These are phyloP conservation scores for Sitta carolinensis DNA, from an alignment of 2,797 vertebrate genomes.

Conservation along the genomic window DNA sequence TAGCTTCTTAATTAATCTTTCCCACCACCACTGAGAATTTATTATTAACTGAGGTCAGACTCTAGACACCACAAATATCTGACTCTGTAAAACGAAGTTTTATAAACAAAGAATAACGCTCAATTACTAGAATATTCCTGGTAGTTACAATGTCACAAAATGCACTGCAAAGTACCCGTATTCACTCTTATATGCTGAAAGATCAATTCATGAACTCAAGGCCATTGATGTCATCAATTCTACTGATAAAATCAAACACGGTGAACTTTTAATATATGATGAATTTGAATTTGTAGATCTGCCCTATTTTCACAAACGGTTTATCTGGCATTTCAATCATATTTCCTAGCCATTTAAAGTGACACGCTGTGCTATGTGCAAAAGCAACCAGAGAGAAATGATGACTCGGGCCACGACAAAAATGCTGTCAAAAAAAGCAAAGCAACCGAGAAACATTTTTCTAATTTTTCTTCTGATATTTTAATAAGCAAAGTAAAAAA, in stretches of 20 bases:
- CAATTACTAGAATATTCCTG: background rate
- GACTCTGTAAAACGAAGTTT: background rate
- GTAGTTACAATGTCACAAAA: background rate
- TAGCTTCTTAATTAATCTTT: slow-evolving; percentile 7
- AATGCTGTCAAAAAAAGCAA: background rate
- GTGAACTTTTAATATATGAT: background rate
- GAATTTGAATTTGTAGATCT: background rate
- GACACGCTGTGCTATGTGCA: background rate
- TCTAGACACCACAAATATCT: background rate
- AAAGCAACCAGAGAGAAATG: background rate
- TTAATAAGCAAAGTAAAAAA: background rate
- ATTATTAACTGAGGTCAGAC: background rate
- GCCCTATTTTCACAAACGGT: background rate
- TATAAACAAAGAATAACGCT: background rate
- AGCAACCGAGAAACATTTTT: background rate
- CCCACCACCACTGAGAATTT: background rate
- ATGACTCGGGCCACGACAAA: background rate
- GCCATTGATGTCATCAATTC: background rate
- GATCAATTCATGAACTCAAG: slow-evolving; percentile 28
- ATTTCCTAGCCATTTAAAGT: background rate
- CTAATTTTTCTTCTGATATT: background rate
- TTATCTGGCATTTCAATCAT: background rate
- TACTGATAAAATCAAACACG: background rate
- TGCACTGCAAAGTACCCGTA: background rate
- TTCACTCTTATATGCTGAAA: background rate